phyloP scores from a whole-genome alignment of 2,888 invertebrate species.

The Meiosimyza decipiens region DNA sequence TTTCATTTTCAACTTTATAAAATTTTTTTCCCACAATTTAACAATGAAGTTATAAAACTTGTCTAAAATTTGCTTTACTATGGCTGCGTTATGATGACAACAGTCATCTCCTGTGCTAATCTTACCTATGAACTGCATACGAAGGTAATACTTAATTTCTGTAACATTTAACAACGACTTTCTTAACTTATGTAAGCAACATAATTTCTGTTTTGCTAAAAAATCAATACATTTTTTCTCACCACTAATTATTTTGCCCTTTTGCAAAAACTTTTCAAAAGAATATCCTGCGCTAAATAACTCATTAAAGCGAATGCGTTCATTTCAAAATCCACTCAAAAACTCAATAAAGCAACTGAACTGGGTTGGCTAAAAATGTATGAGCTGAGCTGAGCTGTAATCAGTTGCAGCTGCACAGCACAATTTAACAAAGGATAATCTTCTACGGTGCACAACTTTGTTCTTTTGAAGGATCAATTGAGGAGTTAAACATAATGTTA shows the following conservation, averaged over 20 bases:
- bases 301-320: conserved; percentile 26
- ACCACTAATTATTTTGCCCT: neutral
- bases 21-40: no score
- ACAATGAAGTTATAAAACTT: no score
- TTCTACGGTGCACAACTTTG: neutral
- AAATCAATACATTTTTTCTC: conserved; percentile 1
- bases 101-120: neutral
- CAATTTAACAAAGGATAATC: neutral
- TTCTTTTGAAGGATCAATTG: neutral
- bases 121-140: no score
- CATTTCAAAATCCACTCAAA: conserved; percentile 31
- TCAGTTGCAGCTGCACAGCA: no score
- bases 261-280: neutral
- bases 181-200: neutral
- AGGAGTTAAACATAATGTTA: neutral
- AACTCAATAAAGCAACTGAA: conserved; percentile 20
- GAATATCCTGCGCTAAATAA: conserved; percentile 23
- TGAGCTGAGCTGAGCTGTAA: no score
- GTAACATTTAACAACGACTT: no score
- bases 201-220: neutral
- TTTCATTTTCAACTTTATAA: no score
- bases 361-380: no score
- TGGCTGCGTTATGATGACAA: no score
- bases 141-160: no score
- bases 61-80: no score